Evolutionary conservation across 2,113 vertebrate genomes (phyloP).

Genomic region (Tetraodon nigroviridis): DNA sequence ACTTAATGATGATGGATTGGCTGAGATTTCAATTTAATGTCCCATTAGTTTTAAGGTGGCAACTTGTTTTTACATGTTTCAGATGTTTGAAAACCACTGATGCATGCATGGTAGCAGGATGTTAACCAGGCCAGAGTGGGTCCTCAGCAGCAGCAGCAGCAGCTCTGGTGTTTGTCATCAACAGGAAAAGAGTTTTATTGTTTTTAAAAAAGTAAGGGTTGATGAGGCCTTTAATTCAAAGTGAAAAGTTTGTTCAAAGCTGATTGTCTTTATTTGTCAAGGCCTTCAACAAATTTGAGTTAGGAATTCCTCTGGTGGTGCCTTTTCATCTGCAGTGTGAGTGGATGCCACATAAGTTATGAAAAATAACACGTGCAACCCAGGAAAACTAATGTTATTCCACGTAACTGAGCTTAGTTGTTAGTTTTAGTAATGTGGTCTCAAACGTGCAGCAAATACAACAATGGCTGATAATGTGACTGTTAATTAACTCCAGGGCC

Average conservation of each 20-base stretch:
- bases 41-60: conserved; percentile 58
- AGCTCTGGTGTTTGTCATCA: conserved; percentile 31
- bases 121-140: conserved; percentile 40
- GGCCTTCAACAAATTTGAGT: conserved; percentile 14
- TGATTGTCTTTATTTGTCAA: conserved; percentile 28
- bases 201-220: conserved; percentile 21
- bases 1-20: conserved; percentile 59
- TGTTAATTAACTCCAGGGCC: conserved; percentile 4
- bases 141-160: conserved; percentile 19
- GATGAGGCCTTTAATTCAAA: conserved; percentile 17
- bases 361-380: conserved; percentile 32
- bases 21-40: conserved; percentile 45
- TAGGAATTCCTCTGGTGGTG: conserved; percentile 21
- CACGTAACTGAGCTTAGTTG: conserved; percentile 36
- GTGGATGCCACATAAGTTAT: neutral
- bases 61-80: conserved; percentile 44
- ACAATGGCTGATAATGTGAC: conserved; percentile 12
- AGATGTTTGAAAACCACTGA: conserved; percentile 46
- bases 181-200: conserved; percentile 9
- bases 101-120: conserved; percentile 24
- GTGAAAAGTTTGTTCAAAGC: conserved; percentile 38
- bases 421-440: conserved; percentile 40
- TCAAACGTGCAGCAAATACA: conserved; percentile 22
- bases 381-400: conserved; percentile 37
- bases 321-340: conserved; percentile 9